Percentiles rank a stretch among this genome's conserved stretches.
phyloP scores from a whole-genome alignment of 2,797 vertebrate species.

The Morus bassanus region DNA sequence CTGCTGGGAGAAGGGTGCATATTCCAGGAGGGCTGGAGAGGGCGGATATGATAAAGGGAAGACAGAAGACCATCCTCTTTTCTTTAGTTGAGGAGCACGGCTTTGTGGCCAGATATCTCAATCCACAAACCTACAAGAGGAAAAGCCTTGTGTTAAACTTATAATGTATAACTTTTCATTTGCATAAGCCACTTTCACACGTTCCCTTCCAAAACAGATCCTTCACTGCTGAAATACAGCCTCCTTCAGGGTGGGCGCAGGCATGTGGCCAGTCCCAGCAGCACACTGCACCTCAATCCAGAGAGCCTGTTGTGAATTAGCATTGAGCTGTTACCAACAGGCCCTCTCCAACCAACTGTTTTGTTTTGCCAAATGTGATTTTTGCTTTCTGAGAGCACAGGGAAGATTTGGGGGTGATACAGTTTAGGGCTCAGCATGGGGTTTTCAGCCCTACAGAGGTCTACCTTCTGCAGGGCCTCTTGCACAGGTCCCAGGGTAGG shows the following conservation, averaged over 20 bases:
- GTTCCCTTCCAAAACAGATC: background rate
- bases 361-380: conserved; percentile 34
- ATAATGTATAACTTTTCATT: background rate
- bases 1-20: conserved; percentile 8
- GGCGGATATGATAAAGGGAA: background rate
- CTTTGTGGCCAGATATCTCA: background rate
- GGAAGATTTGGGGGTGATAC: background rate
- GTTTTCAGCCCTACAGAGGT: background rate
- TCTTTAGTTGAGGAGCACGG: background rate
- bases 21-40: background rate
- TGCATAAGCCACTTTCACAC: background rate
- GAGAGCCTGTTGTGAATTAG: background rate
- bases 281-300: rapidly evolving
- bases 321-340: conserved; percentile 24
- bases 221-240: background rate
- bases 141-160: background rate
- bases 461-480: background rate
- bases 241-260: background rate
- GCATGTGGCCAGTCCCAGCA: background rate
- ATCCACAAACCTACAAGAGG: background rate
- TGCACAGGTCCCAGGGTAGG: background rate
- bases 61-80: background rate
- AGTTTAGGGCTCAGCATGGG: background rate
- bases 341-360: background rate
- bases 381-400: background rate